Evolutionary conservation across 2,888 invertebrate genomes (phyloP).

Genomic region (Adelognathus sp.): DNA sequence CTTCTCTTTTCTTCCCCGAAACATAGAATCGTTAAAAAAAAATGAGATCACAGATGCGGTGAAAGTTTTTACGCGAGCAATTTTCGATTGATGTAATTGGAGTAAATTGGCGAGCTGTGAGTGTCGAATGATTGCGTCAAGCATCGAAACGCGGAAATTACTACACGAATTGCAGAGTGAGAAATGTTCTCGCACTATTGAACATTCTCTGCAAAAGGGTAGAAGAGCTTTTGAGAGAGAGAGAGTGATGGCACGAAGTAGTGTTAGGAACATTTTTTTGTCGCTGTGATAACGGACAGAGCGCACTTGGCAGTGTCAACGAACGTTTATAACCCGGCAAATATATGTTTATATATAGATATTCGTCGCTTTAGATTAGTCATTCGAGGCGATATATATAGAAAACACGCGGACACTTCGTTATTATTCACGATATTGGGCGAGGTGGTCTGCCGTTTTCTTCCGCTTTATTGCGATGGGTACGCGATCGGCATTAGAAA

Average conservation of each 20-base stretch:
- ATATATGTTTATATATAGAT: too few species aligned
- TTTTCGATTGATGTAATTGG: background rate
- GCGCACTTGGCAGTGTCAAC: slow-evolving; percentile 9
- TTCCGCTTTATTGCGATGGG: slow-evolving; percentile 7
- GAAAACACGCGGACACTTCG: background rate
- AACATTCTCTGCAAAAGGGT: too few species aligned
- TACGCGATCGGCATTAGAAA: slow-evolving; percentile 47
- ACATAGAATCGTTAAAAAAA: too few species aligned
- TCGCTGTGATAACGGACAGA: background rate
- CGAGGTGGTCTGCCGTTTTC: background rate
- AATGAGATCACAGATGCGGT: background rate
- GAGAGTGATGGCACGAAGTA: background rate
- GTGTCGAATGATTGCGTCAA: slow-evolving; percentile 11
- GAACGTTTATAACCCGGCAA: slow-evolving; percentile 14
- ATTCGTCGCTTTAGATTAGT: slow-evolving; percentile 23
- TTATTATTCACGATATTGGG: slow-evolving; percentile 17
- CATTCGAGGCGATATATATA: background rate
- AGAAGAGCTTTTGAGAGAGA: background rate
- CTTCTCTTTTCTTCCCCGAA: background rate
- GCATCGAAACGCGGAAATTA: background rate
- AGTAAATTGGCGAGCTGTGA: background rate
- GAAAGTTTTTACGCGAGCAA: background rate
- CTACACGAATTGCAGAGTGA: too few species aligned
- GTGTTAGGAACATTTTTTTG: too few species aligned
- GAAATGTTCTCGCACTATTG: background rate